A percentile compares a stretch with the other conserved stretches of the same genome.
Conservation (phyloP, 2,113 vertebrate genomes). For the Piaya cayana region DNA sequence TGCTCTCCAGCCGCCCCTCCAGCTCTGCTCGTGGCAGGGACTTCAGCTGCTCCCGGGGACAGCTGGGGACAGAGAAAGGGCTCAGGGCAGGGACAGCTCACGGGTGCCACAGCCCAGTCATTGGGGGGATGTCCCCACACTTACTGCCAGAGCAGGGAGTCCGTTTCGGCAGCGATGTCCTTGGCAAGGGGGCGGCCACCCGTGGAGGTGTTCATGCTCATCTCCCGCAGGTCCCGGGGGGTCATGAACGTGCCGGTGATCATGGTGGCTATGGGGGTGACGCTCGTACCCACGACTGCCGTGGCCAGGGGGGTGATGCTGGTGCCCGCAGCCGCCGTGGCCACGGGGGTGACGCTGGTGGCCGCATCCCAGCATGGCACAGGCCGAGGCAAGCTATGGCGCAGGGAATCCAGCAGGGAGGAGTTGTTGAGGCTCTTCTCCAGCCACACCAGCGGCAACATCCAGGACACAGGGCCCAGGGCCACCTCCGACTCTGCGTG, state of each 20-base stretch:
- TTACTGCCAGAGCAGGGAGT: constrained; percentile 74
- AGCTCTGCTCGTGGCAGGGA: constrained; percentile 80
- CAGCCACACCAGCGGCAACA: constrained; percentile 69
- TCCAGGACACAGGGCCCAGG: constrained; percentile 52
- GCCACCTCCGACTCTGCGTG: background rate
- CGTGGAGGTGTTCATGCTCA: constrained; percentile 38
- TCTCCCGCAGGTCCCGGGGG: constrained; percentile 49
- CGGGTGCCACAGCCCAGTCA: fast-evolving
- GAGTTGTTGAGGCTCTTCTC: constrained; percentile 72
- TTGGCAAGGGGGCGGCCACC: background rate
- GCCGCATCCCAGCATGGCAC: background rate
- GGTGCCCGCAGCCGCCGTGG: background rate
- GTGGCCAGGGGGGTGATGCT: background rate
- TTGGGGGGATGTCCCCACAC: background rate
- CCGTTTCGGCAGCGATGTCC: constrained; percentile 58
- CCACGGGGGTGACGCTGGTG: background rate
- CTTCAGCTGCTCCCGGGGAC: constrained; percentile 78
- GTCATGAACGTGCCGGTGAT: constrained; percentile 54
- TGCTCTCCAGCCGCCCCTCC: constrained; percentile 84
- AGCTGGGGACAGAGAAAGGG: constrained; percentile 63
- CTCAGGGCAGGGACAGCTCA: background rate
- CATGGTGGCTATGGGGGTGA: background rate
- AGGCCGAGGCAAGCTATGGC: constrained; percentile 47
- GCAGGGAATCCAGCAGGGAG: constrained; percentile 42
- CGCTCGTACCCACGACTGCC: background rate